Percentiles rank a stretch among this genome's conserved stretches.
Evolutionary conservation across 1,140 invertebrate genomes (phyloP).

Genomic region (Pemphigus obesinymphae): DNA sequence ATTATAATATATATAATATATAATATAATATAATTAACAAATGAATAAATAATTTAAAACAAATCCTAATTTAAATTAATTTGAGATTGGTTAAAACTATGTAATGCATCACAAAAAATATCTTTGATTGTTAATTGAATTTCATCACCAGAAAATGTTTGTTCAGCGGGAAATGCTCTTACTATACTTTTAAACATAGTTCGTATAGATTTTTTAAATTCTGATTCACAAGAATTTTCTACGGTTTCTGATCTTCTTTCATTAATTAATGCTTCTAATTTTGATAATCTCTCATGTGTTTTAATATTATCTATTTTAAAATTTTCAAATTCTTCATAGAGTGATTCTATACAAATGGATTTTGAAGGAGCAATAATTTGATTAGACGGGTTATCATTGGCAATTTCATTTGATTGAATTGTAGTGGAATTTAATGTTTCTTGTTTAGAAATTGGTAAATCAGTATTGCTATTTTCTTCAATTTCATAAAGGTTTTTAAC

Average conservation of each 20-base stretch:
- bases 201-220: not conserved
- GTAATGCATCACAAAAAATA: constrained; percentile 4
- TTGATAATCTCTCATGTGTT: constrained; percentile 10
- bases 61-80: no score
- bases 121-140: constrained; percentile 13
- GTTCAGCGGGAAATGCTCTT: constrained; percentile 5
- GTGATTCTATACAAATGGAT: not conserved
- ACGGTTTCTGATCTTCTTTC: not conserved
- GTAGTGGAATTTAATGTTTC: not conserved
- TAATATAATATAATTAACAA: no score
- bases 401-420: not conserved
- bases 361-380: not conserved
- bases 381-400: not conserved
- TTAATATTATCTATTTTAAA: constrained; percentile 13
- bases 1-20: no score
- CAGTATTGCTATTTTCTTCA: not conserved
- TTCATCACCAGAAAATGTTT: constrained; percentile 24
- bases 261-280: constrained; percentile 17
- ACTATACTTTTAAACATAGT: not conserved
- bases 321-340: constrained; percentile 9
- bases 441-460: not conserved
- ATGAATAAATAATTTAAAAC: no score
- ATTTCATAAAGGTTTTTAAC: constrained; percentile 12
- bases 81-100: not conserved
- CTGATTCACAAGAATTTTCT: not conserved